Evolutionary conservation across 2,888 invertebrate genomes (phyloP).

Genomic region (Abrostola tripartita): DNA sequence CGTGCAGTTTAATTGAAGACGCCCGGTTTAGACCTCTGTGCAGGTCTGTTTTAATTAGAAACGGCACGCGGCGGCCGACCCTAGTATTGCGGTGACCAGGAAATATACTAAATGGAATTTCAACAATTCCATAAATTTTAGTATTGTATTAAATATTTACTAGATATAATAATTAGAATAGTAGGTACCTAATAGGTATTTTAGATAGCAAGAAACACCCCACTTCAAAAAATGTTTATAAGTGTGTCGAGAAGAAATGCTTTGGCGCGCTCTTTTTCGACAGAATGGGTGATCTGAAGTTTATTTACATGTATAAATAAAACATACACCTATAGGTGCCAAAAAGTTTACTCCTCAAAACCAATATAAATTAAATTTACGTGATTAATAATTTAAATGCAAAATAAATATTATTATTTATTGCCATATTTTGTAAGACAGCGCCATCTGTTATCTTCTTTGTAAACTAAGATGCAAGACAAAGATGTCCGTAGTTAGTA

Average conservation of each 20-base stretch:
- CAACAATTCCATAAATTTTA: background rate
- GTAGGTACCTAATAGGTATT: too few species aligned
- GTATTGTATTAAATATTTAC: too few species aligned
- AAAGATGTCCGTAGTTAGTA: conserved; percentile 30
- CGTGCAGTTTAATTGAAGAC: conserved; percentile 13
- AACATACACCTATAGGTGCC: background rate
- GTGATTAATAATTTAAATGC: background rate
- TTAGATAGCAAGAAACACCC: too few species aligned
- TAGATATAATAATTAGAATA: too few species aligned
- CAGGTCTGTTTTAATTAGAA: conserved; percentile 13
- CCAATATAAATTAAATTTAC: background rate
- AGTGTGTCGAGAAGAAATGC: too few species aligned
- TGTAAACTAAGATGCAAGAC: conserved; percentile 30
- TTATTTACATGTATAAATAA: background rate
- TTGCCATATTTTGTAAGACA: too few species aligned
- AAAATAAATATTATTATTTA: too few species aligned
- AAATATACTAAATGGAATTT: background rate
- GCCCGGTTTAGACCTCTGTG: background rate
- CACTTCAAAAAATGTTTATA: too few species aligned
- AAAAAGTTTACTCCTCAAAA: conserved; percentile 1
- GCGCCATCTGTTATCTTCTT: conserved; percentile 45
- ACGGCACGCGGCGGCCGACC: background rate
- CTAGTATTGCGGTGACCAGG: background rate
- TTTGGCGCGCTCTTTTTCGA: too few species aligned
- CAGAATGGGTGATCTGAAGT: background rate